Conservation (phyloP, 2,797 vertebrate species). For the Vultur gryphus region DNA sequence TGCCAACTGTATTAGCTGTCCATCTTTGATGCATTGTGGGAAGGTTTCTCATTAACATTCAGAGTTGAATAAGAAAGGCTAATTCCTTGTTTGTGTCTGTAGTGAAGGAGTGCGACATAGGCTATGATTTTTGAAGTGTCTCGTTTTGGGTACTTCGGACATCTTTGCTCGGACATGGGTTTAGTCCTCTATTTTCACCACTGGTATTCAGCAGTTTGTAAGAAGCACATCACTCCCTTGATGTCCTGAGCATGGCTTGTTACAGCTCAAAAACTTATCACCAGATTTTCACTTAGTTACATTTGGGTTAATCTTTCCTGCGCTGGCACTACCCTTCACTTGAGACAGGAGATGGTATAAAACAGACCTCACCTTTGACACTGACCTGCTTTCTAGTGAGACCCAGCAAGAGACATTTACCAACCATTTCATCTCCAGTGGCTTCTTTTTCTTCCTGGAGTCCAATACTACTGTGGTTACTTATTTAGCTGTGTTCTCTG, state of each 20-base stretch:
- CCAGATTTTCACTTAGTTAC: not conserved
- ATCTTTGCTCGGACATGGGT: fast-evolving
- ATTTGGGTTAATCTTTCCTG: not conserved
- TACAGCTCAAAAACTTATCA: not conserved
- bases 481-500: not conserved
- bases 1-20: not conserved
- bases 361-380: not conserved
- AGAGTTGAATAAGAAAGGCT: not conserved
- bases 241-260: not conserved
- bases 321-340: not conserved
- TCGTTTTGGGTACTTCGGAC: not conserved
- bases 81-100: not conserved
- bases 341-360: not conserved
- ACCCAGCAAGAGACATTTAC: not conserved
- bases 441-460: not conserved
- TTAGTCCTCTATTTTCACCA: not conserved
- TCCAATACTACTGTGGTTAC: fast-evolving
- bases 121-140: not conserved
- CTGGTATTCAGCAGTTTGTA: not conserved
- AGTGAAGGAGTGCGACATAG: not conserved
- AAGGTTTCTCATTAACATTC: not conserved
- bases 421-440: not conserved
- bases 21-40: not conserved
- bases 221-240: not conserved
- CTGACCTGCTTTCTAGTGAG: not conserved